These are phyloP conservation scores for Malurus melanocephalus DNA, from an alignment of 2,113 vertebrate species.

Conservation along the genomic window DNA sequence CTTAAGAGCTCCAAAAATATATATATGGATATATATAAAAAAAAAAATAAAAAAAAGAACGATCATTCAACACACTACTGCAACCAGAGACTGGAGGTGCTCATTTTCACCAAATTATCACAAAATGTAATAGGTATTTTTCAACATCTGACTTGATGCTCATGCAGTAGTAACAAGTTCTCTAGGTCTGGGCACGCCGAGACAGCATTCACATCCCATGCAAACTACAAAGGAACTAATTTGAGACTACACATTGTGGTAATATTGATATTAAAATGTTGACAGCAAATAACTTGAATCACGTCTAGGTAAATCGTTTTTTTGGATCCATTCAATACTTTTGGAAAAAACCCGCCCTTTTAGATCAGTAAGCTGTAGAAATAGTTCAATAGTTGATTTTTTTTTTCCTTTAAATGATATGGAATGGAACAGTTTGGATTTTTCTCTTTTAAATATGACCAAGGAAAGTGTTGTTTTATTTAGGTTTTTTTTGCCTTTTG, in stretches of 20 bases:
- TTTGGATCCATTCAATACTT: conserved; percentile 75
- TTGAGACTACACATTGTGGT: conserved; percentile 82
- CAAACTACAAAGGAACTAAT: conserved; percentile 85
- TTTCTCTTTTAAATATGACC: background rate
- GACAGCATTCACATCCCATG: conserved; percentile 89
- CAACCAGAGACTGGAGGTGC: conserved; percentile 74
- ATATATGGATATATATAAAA: conserved; percentile 67
- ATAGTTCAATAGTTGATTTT: background rate
- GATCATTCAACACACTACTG: conserved; percentile 78
- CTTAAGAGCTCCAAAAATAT: conserved; percentile 79
- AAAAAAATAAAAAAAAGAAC: conserved; percentile 59
- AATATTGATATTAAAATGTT: conserved; percentile 80
- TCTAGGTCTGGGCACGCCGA: conserved; percentile 78
- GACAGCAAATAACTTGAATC: conserved; percentile 76
- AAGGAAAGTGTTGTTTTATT: conserved; percentile 5
- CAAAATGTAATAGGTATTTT: conserved; percentile 71
- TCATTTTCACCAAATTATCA: conserved; percentile 77
- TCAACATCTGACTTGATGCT: conserved; percentile 79
- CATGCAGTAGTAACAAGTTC: conserved; percentile 78
- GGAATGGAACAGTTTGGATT: conserved; percentile 59
- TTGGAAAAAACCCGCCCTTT: conserved; percentile 38
- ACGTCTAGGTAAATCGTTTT: conserved; percentile 62
- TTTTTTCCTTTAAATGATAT: conserved; percentile 17
- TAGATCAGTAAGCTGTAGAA: conserved; percentile 30
- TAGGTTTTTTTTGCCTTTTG: background rate